Percentiles rank a stretch among this genome's conserved stretches.
Conservation (phyloP, 2,797 vertebrate species). For the Pteropus rufus region DNA sequence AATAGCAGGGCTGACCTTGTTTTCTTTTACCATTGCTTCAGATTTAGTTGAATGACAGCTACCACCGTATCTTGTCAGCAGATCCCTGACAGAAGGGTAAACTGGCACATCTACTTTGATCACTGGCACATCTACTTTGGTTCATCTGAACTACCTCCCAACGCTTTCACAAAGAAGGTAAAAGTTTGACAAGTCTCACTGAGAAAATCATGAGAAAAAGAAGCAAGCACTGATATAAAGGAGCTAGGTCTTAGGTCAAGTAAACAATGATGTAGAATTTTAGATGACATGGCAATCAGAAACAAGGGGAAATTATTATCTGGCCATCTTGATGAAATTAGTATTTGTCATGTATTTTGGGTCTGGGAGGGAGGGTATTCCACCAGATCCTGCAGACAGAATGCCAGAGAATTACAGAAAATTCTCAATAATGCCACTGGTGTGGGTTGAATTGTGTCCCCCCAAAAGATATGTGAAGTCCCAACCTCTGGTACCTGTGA, state of each 20-base stretch:
- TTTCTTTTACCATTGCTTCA: slow-evolving; percentile 22
- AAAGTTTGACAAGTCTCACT: slow-evolving; percentile 32
- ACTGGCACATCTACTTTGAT: slow-evolving; percentile 10
- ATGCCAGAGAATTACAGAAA: background rate
- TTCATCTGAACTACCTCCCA: background rate
- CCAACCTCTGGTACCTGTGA: background rate
- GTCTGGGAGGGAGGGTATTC: background rate
- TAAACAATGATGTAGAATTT: background rate
- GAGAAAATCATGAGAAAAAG: slow-evolving; percentile 5
- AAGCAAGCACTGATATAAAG: background rate
- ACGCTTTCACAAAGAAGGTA: slow-evolving; percentile 17
- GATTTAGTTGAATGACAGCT: slow-evolving; percentile 55
- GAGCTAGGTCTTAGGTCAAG: background rate
- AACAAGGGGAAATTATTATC: background rate
- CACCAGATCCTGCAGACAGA: background rate
- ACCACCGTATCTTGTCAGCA: slow-evolving; percentile 52
- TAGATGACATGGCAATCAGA: background rate
- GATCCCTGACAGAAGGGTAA: background rate
- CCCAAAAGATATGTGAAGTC: background rate
- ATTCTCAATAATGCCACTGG: background rate
- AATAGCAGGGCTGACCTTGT: background rate
- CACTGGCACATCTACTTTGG: background rate
- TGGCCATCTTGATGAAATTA: background rate
- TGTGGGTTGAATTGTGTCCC: background rate
- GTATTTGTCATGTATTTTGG: background rate